Conservation (phyloP, 2,797 vertebrate genomes). For the Phalanger gymnotis region DNA sequence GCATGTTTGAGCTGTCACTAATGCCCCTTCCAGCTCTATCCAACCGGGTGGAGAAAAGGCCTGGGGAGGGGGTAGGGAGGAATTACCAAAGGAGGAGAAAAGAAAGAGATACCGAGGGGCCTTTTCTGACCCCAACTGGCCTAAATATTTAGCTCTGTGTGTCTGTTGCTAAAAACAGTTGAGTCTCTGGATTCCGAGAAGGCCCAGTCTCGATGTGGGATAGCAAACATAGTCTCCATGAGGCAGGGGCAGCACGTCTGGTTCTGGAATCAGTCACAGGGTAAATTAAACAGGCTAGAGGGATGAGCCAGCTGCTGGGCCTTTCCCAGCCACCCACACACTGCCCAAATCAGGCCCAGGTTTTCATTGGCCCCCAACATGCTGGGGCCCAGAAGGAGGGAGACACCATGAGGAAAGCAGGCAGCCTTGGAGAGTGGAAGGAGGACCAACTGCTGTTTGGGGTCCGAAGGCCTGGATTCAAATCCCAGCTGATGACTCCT, state of each 20-base stretch:
- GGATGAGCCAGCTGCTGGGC: not conserved
- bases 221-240: not conserved
- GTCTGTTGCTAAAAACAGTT: conserved; percentile 34
- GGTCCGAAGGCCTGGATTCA: not conserved
- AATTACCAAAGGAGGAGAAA: not conserved
- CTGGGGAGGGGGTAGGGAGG: not conserved
- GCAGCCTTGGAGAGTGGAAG: not conserved
- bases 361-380: not conserved
- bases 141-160: conserved; percentile 66
- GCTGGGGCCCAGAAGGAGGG: not conserved
- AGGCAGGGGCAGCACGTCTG: not conserved
- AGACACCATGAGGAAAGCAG: not conserved
- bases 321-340: not conserved
- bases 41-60: not conserved
- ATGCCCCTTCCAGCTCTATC: not conserved
- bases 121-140: conserved; percentile 39
- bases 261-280: not conserved
- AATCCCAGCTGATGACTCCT: not conserved
- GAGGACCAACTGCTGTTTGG: not conserved
- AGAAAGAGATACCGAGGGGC: not conserved
- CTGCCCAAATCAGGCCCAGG: not conserved
- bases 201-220: conserved; percentile 53
- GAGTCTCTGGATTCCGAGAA: conserved; percentile 56
- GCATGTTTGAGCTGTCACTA: not conserved
- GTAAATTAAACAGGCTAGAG: not conserved